Conservation (phyloP, 2,888 invertebrate genomes). For the Julus scandinavius region DNA sequence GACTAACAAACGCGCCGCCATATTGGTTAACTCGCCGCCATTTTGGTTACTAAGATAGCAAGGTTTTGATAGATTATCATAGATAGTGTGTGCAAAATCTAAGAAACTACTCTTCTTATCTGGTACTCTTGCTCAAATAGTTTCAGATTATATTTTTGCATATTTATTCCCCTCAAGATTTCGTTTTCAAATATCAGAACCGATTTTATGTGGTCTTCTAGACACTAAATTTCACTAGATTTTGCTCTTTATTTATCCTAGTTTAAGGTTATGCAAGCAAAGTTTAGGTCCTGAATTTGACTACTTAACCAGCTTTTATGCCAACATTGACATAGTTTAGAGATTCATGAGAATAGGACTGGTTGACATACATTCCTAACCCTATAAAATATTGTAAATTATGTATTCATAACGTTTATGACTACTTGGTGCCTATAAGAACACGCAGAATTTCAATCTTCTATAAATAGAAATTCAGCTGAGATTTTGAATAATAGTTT, state of each 20-base stretch:
- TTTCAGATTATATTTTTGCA: too few species aligned
- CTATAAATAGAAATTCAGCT: not conserved
- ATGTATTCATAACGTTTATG: too few species aligned
- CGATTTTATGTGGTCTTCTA: not conserved
- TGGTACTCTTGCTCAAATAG: too few species aligned
- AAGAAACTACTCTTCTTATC: too few species aligned
- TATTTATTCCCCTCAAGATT: not conserved
- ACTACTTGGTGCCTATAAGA: not conserved
- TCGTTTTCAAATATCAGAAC: not conserved
- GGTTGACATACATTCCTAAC: not conserved
- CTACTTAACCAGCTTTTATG: not conserved
- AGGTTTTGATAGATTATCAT: too few species aligned
- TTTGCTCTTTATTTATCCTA: not conserved
- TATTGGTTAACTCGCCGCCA: too few species aligned
- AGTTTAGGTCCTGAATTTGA: not conserved
- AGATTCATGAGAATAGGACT: not conserved
- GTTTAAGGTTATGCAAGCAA: not conserved
- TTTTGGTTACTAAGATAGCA: too few species aligned
- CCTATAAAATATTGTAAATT: not conserved
- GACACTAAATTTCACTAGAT: not conserved
- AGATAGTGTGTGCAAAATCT: too few species aligned
- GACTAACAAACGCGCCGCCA: too few species aligned
- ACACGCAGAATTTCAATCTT: not conserved
- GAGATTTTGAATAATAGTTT: not conserved
- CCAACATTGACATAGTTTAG: conserved; percentile 15